Evolutionary conservation across 2,888 invertebrate species (phyloP), one percentile per base, ranked within the genome.

Genomic region (Anaspis maculata): DNA sequence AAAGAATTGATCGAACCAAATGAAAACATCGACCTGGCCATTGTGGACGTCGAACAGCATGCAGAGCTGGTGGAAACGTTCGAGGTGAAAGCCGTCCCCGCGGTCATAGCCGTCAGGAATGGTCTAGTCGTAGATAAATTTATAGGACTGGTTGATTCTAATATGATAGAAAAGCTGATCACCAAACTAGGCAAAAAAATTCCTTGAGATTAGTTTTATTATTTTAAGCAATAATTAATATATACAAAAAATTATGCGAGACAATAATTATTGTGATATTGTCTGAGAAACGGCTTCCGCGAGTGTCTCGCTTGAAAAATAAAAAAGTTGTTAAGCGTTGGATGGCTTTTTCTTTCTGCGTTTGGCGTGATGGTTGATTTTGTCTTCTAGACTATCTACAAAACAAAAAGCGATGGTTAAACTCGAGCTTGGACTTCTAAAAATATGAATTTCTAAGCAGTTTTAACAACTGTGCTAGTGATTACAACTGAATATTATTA

Each of bases 71-170:
- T 87, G 14, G 83, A 86, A 51, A 83, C 84, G 0, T 89, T 78
- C 47, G 77, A 78, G 56, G 86, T 87, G 1, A 86, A 86, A 66
- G 87, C 87, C 15, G 86, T 87, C 0, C 87, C 87, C 14, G 83
- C 83, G 1, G 79, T 84, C 5, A 73, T 88, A 59, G 88, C 87
- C 6, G 83, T 89, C 30, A 77, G 78, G 32, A 83, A 87, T 57
- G 88, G 88, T 2, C 70, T 84, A 13, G 82, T 89, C 29, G 81
- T 87, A 11, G 87, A 88, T 63, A 89, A 89, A 62, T 88, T 89
- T 59, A 84, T 89, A 45, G 89, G 89, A 0, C 62, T 89, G n/a
- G 84, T 86, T 0, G 86, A 87, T 57, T 75, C 81, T 0, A 74
- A 77, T 49, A 83, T 83, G 76, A 87, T 88, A 55, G 83, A 85